Base-by-base conservation (phyloP, 2,888 invertebrate genomes). In the Thalpophila matura region DNA sequence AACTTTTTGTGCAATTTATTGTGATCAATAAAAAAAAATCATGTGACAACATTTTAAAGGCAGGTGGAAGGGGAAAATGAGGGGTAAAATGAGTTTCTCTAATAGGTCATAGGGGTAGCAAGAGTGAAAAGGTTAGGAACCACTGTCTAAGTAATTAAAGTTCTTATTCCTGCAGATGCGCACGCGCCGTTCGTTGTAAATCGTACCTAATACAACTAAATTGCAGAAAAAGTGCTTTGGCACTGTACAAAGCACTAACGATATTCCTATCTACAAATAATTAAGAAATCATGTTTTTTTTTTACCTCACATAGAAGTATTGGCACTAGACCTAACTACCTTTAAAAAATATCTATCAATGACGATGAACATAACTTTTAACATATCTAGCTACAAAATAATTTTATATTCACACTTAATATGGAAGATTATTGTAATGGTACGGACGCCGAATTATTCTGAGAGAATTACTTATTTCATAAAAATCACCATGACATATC, bases 351-450 rank as follows among this genome's bases (percentile, higher is more conserved):
- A 73, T 50, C n/a, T 50, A 73, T 50, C 74, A 45, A 59, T 59
- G 74, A 73, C 67, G 67, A 50, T 2, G 1, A 6, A 29, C 12
- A 12, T 4, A 20, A 14, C 18, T 20, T 16, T 33, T 16, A 38
- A 49, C 16, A 73, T 16, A 60, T 51, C 40, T 54, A 54, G 20
- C 29, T 49, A 57, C 40, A 60, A 54, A 71, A 58, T 33, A 69
- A 68, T 53, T 47, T 33, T 50, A 40, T 68, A 69, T 76, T 60
- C 65, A 76, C 68, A 75, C 47, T 18, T 50, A 24, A 35, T 46
- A 60, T 61, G 65, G 80, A 75, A 80, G 72, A 68, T 72, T 80
- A 76, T 50, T 31, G 35, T 54, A 50, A 50, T 38, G 35, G 16
- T 42, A 20, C 9, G 6, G n/a, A 31, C 31, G 31, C 47, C 40